Evolutionary conservation across 2,113 vertebrate genomes (phyloP).

Genomic region (Colaptes auratus): DNA sequence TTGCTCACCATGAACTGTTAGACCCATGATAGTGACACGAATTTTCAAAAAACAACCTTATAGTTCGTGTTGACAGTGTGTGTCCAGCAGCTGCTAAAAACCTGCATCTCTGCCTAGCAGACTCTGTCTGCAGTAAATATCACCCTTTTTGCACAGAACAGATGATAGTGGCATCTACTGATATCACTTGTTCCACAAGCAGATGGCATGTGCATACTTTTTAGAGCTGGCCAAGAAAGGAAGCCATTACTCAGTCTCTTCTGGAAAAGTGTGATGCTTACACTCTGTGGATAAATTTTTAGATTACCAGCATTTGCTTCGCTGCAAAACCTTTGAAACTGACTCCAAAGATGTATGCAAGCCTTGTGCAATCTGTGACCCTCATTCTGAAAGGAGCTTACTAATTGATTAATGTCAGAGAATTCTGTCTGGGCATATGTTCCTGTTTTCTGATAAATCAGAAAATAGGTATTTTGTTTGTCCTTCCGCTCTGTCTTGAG

Average conservation of each 20-base stretch:
- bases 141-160: neutral
- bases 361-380: neutral
- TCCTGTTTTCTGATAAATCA: neutral
- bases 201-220: neutral
- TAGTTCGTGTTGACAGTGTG: neutral
- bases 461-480: neutral
- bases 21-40: neutral
- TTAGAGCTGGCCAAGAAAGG: neutral
- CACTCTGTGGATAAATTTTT: neutral
- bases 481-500: neutral
- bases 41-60: neutral
- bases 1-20: accelerated
- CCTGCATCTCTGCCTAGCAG: neutral
- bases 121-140: neutral
- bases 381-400: neutral
- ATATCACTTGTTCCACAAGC: neutral
- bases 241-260: neutral
- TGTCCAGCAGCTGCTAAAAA: neutral
- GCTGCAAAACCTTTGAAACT: neutral
- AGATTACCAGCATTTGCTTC: neutral
- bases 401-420: neutral
- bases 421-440: neutral
- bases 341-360: neutral
- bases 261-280: neutral
- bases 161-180: neutral